Evolutionary conservation across 2,888 invertebrate species (phyloP), one percentile per base, ranked within the genome.

Genomic region (Axea sp.): DNA sequence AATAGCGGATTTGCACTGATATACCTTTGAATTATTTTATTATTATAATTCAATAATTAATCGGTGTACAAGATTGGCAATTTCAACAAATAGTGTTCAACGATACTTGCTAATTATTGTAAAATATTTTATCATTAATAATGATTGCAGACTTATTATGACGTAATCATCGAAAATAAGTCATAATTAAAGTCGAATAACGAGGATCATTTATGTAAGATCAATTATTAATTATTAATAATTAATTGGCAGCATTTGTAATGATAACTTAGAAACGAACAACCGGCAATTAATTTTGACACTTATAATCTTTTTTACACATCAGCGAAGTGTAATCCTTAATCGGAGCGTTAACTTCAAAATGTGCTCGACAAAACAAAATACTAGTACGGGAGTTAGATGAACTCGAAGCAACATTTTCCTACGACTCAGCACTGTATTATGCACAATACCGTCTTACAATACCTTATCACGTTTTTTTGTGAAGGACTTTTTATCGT

Each of bases 381-480:
- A 51, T 15, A 1, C 15, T 19, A 12, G 14, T 14, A 15, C 14
- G 28, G 9, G 28, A 17, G 19, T 28, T 39, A 15, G 17, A 11
- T 8, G 11, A 26, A 26, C 17, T 14, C 53, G 11, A 39, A 39
- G 39, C 37, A 55, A 22, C 30, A 12, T 24, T 39, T 55, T 19
- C 28, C 53, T 30, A 30, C 12, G 30, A 39, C 14, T 1, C 24
- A 3, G n/a, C n/a, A n/a, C n/a, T n/a, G n/a, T n/a, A n/a, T n/a
- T n/a, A n/a, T n/a, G n/a, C n/a, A n/a, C n/a, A n/a, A 22, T 17
- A 30, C 17, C n/a, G 30, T 0, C 6, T 15, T 19, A 19, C 17
- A 41, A 60, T 35, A 49, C 28, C 28, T 60, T 49, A 22, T 49
- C 47, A 19, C 37, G 26, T 60, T 33, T 26, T 12, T 15, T 19